Base-by-base conservation (phyloP, 2,797 vertebrate genomes). In the Mormyrops boulengeri region DNA sequence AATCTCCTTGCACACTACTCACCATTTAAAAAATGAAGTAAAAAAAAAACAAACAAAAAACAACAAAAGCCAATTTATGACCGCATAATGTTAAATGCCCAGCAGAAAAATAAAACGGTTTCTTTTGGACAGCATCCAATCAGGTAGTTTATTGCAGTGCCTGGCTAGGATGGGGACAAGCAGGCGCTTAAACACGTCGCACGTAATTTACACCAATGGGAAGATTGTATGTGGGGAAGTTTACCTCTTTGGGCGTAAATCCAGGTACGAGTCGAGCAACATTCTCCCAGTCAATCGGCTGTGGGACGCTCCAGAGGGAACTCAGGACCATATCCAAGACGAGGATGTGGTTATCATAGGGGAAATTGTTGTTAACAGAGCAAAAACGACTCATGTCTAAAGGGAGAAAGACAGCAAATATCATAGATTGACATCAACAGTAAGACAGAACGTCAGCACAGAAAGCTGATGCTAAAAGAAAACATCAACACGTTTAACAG, bases 311-410 rank as follows among this genome's bases (percentile, higher is more conserved):
- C 91, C 97, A 95, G 34, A 99, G 95, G 90, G 98, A 98, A 88
- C 97, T 97, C 92, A 99, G 95, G 89, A 99, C 98, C 97, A 99
- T 97, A 93, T 99, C 99, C 95, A 99, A 91, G 82, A 98, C 98
- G 94, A 98, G 96, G 90, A 97, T 95, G 85, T 97, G 98, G 95
- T 99, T 99, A 94, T 98, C 98, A 57, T 96, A 98, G 0, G 97
- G 96, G 49, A 98, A 97, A 93, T 99, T 99, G 95, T 98, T 99
- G 95, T 99, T 99, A 95, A 99, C 96, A 30, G 97, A 97, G 94
- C 96, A 97, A 92, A 97, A 97, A 89, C 95, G 97, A 94, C 97
- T 99, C 98, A 99, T 99, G 91, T 97, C 97, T 95, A 85, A 90
- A 91, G 34, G 55, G 22, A 89, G 1, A 62, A 41, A 49, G 22